Evolutionary conservation across 2,113 vertebrate species (phyloP).

Genomic region (Podarcis cretensis): DNA sequence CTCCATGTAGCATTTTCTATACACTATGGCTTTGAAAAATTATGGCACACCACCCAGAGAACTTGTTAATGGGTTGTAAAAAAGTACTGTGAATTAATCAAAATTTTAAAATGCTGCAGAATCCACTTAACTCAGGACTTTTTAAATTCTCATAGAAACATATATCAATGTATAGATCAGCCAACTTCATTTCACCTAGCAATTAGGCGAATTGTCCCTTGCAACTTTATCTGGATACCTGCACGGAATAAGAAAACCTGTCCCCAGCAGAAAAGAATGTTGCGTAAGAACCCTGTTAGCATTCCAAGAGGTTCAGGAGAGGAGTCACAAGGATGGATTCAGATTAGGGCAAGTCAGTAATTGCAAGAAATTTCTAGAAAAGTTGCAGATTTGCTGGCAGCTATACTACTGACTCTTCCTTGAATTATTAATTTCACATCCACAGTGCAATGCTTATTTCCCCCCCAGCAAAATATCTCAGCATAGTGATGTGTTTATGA

Average conservation of each 20-base stretch:
- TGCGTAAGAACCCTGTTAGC: background rate
- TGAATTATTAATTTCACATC: background rate
- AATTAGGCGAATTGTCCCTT: background rate
- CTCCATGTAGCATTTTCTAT: background rate
- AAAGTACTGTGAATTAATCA: too few species aligned
- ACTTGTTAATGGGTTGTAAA: too few species aligned
- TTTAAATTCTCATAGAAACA: background rate
- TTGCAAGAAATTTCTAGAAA: background rate
- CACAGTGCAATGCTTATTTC: background rate
- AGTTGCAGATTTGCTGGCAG: background rate
- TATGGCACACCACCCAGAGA: background rate
- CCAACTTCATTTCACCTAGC: background rate
- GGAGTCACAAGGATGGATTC: background rate
- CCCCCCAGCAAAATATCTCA: background rate
- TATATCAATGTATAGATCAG: background rate
- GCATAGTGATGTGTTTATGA: background rate
- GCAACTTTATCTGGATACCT: background rate
- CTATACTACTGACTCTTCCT: background rate
- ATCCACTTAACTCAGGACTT: background rate
- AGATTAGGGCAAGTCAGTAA: background rate
- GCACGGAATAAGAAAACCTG: background rate
- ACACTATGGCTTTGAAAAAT: background rate
- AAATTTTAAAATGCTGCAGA: background rate
- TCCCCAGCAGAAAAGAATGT: background rate
- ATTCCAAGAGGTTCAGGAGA: background rate